Conservation (phyloP, 2,888 invertebrate genomes). For the Pristionchus mayeri region DNA sequence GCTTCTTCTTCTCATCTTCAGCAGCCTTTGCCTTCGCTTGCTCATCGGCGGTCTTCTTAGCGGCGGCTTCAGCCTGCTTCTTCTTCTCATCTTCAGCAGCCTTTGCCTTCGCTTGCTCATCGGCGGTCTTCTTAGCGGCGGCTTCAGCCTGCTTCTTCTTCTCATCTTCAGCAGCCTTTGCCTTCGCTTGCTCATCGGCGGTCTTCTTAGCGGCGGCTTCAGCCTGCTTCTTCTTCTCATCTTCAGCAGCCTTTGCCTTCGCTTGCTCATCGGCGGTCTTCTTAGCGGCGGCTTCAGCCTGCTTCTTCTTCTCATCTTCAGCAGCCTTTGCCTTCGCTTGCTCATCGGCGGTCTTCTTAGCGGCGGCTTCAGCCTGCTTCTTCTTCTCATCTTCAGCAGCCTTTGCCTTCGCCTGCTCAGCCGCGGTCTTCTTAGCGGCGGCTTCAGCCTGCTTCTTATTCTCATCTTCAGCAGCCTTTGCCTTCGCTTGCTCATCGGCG, state of each 20-base stretch:
- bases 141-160: conserved; percentile 16
- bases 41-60: background rate
- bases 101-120: conserved; percentile 3
- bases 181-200: conserved; percentile 5
- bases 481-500: too few relatives aligned
- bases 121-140: conserved; percentile 43
- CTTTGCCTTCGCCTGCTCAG: background rate
- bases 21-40: background rate
- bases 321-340: conserved; percentile 47
- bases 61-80: background rate
- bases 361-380: background rate
- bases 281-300: conserved; percentile 34
- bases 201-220: conserved; percentile 49
- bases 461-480: too few relatives aligned
- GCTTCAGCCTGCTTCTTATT: background rate
- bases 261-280: conserved; percentile 50
- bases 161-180: conserved; percentile 49
- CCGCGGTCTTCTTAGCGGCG: background rate
- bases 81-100: too few relatives aligned
- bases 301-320: conserved; percentile 50
- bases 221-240: background rate
- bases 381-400: background rate
- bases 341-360: conserved; percentile 42
- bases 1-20: conserved; percentile 36
- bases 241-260: conserved; percentile 45